These are phyloP conservation scores for Hyposoter dolosus DNA, from an alignment of 2,888 invertebrate genomes.

Conservation along the genomic window DNA sequence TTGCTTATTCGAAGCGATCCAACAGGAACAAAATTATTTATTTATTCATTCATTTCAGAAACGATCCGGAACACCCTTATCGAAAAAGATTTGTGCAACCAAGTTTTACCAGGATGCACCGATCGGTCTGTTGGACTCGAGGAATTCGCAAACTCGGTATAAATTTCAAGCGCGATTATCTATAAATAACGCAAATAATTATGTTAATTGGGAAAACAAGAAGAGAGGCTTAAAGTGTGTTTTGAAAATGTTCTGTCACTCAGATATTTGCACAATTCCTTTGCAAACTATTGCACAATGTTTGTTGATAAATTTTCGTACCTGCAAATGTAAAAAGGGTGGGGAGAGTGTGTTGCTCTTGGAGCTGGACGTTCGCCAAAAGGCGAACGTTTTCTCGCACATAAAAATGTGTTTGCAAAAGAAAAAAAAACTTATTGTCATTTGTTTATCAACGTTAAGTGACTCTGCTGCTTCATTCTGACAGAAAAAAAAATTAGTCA, in stretches of 20 bases:
- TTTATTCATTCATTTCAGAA: conserved; percentile 73
- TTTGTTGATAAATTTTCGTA: conserved; percentile 31
- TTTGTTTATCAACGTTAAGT: background rate
- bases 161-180: conserved; percentile 14
- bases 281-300: conserved; percentile 24
- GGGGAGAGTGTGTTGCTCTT: background rate
- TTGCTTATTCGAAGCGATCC: background rate
- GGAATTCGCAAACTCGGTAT: conserved; percentile 78
- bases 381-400: background rate
- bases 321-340: background rate
- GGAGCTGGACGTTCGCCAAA: background rate
- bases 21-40: background rate
- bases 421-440: background rate
- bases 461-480: background rate
- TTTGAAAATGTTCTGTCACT: conserved; percentile 1
- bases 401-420: background rate
- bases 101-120: conserved; percentile 76
- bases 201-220: conserved; percentile 5
- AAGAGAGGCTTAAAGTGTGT: background rate
- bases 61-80: conserved; percentile 75
- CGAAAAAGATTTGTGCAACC: conserved; percentile 74
- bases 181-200: conserved; percentile 16
- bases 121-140: conserved; percentile 75
- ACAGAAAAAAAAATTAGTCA: background rate
- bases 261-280: background rate